A percentile compares a stretch with the other conserved stretches of the same genome.
phyloP scores from a whole-genome alignment of 2,797 vertebrate species.

The Malurus leucopterus region DNA sequence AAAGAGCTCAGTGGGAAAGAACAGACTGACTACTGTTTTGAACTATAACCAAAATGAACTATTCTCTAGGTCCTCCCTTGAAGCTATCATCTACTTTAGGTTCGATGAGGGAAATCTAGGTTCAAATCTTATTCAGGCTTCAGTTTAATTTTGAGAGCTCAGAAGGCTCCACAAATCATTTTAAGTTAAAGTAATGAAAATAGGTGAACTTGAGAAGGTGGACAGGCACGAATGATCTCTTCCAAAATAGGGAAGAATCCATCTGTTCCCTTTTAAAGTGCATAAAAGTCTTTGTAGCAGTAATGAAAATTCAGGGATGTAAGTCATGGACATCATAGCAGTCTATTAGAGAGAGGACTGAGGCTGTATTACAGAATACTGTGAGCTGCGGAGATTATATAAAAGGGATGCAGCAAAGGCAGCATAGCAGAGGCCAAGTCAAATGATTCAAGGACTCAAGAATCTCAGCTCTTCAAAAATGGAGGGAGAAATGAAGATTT shows the following conservation, averaged over 20 bases:
- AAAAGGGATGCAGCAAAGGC: constrained; percentile 48
- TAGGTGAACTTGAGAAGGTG: constrained; percentile 61
- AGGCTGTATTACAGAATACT: constrained; percentile 42
- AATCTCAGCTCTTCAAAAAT: constrained; percentile 37
- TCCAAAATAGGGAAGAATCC: constrained; percentile 58
- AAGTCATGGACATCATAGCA: constrained; percentile 63
- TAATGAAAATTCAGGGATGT: constrained; percentile 64
- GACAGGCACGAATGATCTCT: constrained; percentile 56
- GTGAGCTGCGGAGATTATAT: constrained; percentile 36
- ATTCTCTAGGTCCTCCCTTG: constrained; percentile 49
- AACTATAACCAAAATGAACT: constrained; percentile 59
- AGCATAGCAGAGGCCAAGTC: constrained; percentile 40
- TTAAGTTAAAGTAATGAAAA: constrained; percentile 61
- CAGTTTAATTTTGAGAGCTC: constrained; percentile 58
- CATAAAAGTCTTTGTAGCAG: constrained; percentile 49
- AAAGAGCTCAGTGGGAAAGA: constrained; percentile 53
- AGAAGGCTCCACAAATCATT: constrained; percentile 63
- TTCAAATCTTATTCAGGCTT: constrained; percentile 54
- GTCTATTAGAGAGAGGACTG: constrained; percentile 44
- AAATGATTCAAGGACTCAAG: constrained; percentile 45
- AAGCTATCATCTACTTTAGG: constrained; percentile 46
- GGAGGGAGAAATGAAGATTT: constrained; percentile 36
- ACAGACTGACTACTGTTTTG: constrained; percentile 51
- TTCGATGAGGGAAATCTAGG: constrained; percentile 54
- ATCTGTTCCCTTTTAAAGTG: constrained; percentile 60